Evolutionary conservation across 1,140 invertebrate species (phyloP).

Genomic region (Drosophila subobscura): DNA sequence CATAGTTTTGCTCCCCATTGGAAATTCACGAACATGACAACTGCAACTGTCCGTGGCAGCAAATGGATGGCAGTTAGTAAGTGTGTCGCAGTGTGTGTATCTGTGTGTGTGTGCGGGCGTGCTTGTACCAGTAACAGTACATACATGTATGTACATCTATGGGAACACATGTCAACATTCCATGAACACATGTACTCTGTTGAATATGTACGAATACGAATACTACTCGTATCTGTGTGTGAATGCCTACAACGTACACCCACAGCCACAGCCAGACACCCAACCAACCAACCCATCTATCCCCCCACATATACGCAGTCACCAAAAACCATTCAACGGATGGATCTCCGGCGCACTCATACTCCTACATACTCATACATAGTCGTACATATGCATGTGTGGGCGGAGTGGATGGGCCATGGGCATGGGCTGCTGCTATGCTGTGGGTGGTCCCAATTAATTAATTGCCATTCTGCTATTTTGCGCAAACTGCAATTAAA

Average conservation of each 20-base stretch:
- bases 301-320: constrained; percentile 10
- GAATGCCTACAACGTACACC: neutral
- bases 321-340: too few species aligned
- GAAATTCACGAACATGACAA: constrained; percentile 55
- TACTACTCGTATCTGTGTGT: constrained; percentile 12
- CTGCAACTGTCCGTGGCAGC: constrained; percentile 54
- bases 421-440: constrained; percentile 12
- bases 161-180: constrained; percentile 80
- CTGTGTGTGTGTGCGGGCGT: constrained; percentile 37
- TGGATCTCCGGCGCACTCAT: constrained; percentile 18
- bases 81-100: constrained; percentile 14
- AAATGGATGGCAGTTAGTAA: constrained; percentile 31
- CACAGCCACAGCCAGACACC: constrained; percentile 5
- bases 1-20: constrained; percentile 60
- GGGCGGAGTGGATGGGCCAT: constrained; percentile 44
- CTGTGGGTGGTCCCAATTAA: constrained; percentile 70
- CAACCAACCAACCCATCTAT: constrained; percentile 35
- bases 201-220: constrained; percentile 46
- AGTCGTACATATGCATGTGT: constrained; percentile 32
- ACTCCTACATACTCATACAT: constrained; percentile 13
- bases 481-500: constrained; percentile 78
- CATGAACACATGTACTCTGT: constrained; percentile 76
- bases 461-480: constrained; percentile 76
- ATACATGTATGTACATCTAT: constrained; percentile 56
- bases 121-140: constrained; percentile 25